Conservation (phyloP, 23 tunicate species). For the Styela plicata region DNA sequence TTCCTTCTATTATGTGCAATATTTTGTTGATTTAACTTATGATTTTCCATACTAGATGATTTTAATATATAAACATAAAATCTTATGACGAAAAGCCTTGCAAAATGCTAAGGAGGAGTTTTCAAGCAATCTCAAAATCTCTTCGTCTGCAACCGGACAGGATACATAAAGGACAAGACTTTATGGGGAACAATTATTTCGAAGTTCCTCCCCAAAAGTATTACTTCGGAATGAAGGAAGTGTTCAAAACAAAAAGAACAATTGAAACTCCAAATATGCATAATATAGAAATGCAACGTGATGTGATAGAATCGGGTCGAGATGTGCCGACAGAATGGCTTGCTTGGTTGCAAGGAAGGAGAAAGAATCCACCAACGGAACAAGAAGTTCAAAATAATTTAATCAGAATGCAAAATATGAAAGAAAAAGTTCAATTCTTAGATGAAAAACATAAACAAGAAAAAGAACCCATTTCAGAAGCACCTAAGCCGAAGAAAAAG, state of each 20-base stretch:
- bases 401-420: constrained; percentile 23
- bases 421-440: constrained; percentile 32
- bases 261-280: constrained; percentile 30
- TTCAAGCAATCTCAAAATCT: constrained; percentile 13
- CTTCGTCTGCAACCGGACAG: constrained; percentile 48
- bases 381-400: constrained; percentile 57
- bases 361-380: constrained; percentile 58
- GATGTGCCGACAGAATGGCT: constrained; percentile 73
- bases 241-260: constrained; percentile 29
- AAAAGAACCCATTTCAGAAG: background rate
- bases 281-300: background rate
- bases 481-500: background rate
- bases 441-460: constrained; percentile 25
- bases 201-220: constrained; percentile 72
- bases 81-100: no score
- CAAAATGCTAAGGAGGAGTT: constrained; percentile 16
- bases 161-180: constrained; percentile 46
- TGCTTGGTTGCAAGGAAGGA: constrained; percentile 54
- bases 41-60: background rate
- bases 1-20: no score
- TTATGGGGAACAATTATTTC: constrained; percentile 63
- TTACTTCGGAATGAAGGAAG: constrained; percentile 34
- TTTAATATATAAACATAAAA: background rate
- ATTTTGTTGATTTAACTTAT: background rate
- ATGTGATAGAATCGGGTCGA: background rate